Conservation (phyloP, 2,888 invertebrate species). For the Macrosoma leucophasiata region DNA sequence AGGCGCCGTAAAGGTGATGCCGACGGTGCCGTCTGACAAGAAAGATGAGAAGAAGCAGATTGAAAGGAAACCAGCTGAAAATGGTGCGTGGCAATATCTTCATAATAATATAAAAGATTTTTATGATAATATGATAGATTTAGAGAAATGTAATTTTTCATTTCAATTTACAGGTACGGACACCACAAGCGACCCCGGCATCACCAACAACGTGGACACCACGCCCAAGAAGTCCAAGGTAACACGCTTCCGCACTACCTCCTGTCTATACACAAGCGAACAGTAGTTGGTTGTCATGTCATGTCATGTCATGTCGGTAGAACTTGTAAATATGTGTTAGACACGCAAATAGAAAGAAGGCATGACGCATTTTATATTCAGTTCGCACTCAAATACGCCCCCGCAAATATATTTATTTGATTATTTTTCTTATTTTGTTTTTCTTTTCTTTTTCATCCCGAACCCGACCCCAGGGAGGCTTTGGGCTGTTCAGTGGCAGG, state of each 20-base stretch:
- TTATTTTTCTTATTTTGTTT: constrained; percentile 53
- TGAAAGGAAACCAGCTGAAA: constrained; percentile 62
- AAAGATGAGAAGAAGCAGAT: constrained; percentile 56
- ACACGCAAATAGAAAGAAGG: constrained; percentile 38
- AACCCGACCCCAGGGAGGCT: constrained; percentile 52
- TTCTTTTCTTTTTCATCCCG: constrained; percentile 62
- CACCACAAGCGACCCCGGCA: constrained; percentile 62
- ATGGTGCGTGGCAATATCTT: constrained; percentile 45
- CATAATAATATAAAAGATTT: too few species aligned
- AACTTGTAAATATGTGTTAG: constrained; percentile 59
- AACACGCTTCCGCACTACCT: constrained; percentile 20
- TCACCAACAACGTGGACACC: constrained; percentile 64
- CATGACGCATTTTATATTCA: constrained; percentile 45
- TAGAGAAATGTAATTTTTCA: constrained; percentile 1
- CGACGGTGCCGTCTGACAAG: constrained; percentile 79
- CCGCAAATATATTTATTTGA: constrained; percentile 35
- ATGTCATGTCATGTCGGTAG: constrained; percentile 32
- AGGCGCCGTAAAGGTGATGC: constrained; percentile 89
- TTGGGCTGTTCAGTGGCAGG: constrained; percentile 57
- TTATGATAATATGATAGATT: too few species aligned
- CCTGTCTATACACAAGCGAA: constrained; percentile 35
- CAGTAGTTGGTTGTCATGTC: constrained; percentile 39
- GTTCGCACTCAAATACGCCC: constrained; percentile 32
- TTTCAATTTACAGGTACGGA: constrained; percentile 58
- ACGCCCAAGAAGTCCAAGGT: constrained; percentile 70